phyloP scores from a whole-genome alignment of 53 echinoderm and acorn worm species.

The Astropecten irregularis region DNA sequence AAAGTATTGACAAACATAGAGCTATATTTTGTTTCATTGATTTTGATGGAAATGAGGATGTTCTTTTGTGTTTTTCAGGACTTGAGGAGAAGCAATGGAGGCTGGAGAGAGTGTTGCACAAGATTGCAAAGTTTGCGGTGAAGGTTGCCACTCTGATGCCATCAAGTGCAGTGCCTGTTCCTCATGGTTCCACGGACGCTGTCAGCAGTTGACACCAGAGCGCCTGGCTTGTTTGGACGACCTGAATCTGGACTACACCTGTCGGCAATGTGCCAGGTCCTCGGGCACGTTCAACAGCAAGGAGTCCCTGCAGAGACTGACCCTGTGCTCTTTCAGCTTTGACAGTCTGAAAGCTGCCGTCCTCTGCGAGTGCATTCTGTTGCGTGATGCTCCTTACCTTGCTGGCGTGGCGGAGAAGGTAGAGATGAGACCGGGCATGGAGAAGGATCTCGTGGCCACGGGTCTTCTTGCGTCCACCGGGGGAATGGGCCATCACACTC shows the following conservation, averaged over 20 bases:
- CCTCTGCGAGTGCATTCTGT: neutral
- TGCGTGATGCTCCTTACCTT: neutral
- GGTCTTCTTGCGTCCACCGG: neutral
- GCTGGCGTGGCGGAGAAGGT: neutral
- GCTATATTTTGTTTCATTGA: too few relatives aligned
- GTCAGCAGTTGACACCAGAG: constrained; percentile 20
- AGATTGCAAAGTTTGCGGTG: constrained; percentile 35
- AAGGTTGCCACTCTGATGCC: constrained; percentile 8
- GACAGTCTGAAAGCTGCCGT: neutral
- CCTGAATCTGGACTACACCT: constrained; percentile 23
- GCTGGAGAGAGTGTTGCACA: too few relatives aligned
- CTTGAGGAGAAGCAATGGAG: too few relatives aligned
- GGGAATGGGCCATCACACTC: neutral
- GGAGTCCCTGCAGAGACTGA: neutral
- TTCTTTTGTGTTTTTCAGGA: too few relatives aligned
- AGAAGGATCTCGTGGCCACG: neutral
- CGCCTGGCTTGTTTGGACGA: constrained; percentile 2
- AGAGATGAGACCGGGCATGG: neutral
- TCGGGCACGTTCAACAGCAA: neutral
- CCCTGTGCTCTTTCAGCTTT: neutral
- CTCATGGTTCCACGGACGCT: constrained; percentile 47
- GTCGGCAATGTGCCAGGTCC: constrained; percentile 16
- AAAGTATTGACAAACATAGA: too few relatives aligned
- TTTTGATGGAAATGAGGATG: too few relatives aligned
- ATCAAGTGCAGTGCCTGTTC: constrained; percentile 35